Percentiles rank a stretch among this genome's conserved stretches.
phyloP scores from a whole-genome alignment of 2,113 vertebrate genomes.

The human region GRCh38 chr12:20416001-20416500 shows the following conservation, averaged over 20 bases:
- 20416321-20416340: neutral
- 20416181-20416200: neutral
- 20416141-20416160: neutral
- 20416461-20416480: conserved; percentile 19
- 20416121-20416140: neutral
- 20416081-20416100: neutral
- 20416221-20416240: neutral
- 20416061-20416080: neutral
- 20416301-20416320: neutral
- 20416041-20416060: neutral
- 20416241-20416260: neutral
- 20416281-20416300: neutral
- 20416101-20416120: neutral
- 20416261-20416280: neutral
- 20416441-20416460: conserved; percentile 30
- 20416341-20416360: neutral
- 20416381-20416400: neutral
- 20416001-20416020: neutral
- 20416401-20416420: neutral
- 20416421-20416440: neutral
- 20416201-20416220: neutral
- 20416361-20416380: neutral
- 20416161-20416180: neutral
- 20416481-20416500: conserved; percentile 4
- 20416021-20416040: neutral